Conservation (phyloP, 2,888 invertebrate genomes). For the Parnassius mnemosyne region DNA sequence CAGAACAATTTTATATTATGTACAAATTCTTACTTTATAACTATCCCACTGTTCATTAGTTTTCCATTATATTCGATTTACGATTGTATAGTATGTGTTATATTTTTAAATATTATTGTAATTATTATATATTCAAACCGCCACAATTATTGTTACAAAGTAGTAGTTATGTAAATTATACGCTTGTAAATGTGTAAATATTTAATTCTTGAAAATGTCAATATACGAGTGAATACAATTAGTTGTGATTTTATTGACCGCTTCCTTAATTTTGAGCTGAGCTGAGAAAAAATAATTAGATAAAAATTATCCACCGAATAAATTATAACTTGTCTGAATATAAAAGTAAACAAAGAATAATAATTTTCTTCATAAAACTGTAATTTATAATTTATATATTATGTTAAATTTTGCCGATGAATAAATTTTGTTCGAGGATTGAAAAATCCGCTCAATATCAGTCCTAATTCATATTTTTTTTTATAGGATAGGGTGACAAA, state of each 20-base stretch:
- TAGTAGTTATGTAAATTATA: slow-evolving; percentile 23
- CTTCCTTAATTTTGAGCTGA: too few species aligned
- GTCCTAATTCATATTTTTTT: too few species aligned
- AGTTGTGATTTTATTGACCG: slow-evolving; percentile 37
- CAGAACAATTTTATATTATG: neutral
- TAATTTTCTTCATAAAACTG: too few species aligned
- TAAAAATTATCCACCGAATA: too few species aligned
- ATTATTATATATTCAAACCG: neutral
- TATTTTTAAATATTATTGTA: slow-evolving; percentile 9
- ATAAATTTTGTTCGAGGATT: too few species aligned
- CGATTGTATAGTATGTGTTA: slow-evolving; percentile 1
- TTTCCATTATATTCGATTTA: neutral
- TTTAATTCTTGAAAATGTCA: slow-evolving; percentile 59
- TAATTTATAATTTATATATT: too few species aligned
- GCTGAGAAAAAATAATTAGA: too few species aligned
- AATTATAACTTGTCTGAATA: neutral
- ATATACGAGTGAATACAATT: slow-evolving; percentile 72
- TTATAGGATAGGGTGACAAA: too few species aligned
- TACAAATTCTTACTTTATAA: neutral
- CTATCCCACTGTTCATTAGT: neutral
- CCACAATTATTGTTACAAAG: slow-evolving; percentile 4
- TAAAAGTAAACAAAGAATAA: neutral
- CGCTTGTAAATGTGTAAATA: slow-evolving; percentile 72
- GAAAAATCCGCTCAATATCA: too few species aligned
- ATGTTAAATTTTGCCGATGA: too few species aligned